Evolutionary conservation across 64 coral and sea anemone species (phyloP), one percentile per base, ranked within the genome.

Genomic region (Orbicella faveolata): DNA sequence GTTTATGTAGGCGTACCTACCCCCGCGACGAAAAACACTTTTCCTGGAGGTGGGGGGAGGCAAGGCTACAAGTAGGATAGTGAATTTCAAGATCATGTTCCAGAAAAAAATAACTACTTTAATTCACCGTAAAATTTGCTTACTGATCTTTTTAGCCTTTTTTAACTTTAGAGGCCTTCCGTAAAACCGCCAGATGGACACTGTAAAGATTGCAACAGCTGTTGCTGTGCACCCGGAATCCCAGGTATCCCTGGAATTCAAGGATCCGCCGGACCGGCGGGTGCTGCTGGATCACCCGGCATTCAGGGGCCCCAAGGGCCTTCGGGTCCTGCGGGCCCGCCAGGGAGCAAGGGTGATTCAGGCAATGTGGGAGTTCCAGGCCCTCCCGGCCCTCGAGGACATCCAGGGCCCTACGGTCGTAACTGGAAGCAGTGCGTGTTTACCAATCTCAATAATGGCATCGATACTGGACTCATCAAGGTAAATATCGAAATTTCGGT

Each of bases 401-500:
- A 4, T 69, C 21, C 66, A 10, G 66, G 66, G 66, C 9, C 19
- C 20, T 2, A 9, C 66, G 21, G 66, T 4, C 20, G 66, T 69
- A 69, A 69, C 66, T 69, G 66, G 66, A 69, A 69, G 66, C 66
- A 69, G 66, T 69, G 66, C 23, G 66, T 69, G 66, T 69, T 69
- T 25, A 69, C 20, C 3, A 25, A 10, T 25, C 66, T 69, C 66
- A 69, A 25, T 69, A 25, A 26, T 26, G 7, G 19, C 6, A 69
- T n/a, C 21, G 66, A 69, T 20, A n/a, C 25, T n/a, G 66, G 66
- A 9, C 9, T 69, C 2, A 69, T 69, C 19, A 69, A n/a, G 66
- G 66, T 69, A 69, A n/a, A 3, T 23, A 69, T 69, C 25, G 0
- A 69, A n/a, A 1, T 23, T n/a, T 21, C 2, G 9, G 9, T 9